Conservation (phyloP, 2,113 vertebrate species). For the Naja naja region DNA sequence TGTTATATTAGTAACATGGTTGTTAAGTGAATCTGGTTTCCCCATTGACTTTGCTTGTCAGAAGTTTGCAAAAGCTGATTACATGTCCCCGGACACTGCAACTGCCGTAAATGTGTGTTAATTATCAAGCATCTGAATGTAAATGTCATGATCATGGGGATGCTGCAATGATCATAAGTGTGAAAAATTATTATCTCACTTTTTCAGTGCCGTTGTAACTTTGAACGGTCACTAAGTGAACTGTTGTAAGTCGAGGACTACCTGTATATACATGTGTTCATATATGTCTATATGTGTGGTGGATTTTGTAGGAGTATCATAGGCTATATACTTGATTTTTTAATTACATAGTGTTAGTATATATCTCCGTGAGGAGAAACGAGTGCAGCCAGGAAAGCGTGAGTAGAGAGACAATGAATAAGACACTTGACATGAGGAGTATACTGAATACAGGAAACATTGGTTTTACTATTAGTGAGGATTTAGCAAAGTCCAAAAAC, state of each 20-base stretch:
- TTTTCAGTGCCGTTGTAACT: background rate
- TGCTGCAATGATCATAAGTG: background rate
- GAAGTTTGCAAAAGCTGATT: background rate
- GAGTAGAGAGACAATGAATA: no score
- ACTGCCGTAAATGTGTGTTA: background rate
- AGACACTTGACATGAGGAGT: no score
- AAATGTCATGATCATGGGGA: background rate
- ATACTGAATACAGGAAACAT: no score
- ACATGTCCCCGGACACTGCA: background rate
- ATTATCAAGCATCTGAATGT: background rate
- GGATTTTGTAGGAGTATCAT: background rate
- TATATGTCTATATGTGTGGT: background rate
- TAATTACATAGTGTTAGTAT: no score
- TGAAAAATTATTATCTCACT: no score
- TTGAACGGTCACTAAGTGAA: background rate
- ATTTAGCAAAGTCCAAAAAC: no score
- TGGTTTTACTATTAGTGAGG: no score
- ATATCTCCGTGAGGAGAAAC: no score
- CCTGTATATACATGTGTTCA: background rate
- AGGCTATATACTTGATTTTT: background rate
- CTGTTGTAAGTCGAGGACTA: background rate
- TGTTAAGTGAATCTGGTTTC: background rate
- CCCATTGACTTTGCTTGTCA: background rate
- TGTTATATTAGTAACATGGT: background rate
- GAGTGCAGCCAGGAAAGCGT: no score